Conservation (phyloP, 2,113 vertebrate genomes). For the Larimichthys crocea region DNA sequence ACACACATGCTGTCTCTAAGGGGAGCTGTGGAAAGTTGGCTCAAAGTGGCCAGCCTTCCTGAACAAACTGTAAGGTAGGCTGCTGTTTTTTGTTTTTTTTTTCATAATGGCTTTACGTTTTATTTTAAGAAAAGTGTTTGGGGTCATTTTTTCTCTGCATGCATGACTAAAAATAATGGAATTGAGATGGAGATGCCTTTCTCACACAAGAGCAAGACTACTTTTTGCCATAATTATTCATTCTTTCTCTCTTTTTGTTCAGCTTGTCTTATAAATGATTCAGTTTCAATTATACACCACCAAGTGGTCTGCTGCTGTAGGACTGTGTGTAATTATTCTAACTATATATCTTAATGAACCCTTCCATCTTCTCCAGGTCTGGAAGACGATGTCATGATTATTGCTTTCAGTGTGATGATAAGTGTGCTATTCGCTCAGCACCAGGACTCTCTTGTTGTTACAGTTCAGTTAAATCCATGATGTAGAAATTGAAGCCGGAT, state of each 20-base stretch:
- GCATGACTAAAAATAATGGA: conserved; percentile 12
- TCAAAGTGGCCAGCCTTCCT: conserved; percentile 52
- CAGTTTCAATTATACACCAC: background rate
- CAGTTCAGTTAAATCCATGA: conserved; percentile 64
- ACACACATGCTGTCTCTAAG: conserved; percentile 78
- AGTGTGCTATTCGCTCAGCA: conserved; percentile 39
- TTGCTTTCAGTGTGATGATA: conserved; percentile 56
- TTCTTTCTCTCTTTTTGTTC: conserved; percentile 13
- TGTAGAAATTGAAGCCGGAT: conserved; percentile 77
- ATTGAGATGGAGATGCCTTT: conserved; percentile 6
- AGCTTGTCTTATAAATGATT: conserved; percentile 14
- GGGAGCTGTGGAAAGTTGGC: conserved; percentile 81
- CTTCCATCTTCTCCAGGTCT: conserved; percentile 36
- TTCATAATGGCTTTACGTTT: conserved; percentile 55
- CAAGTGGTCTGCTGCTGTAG: conserved; percentile 4
- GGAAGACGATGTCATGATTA: conserved; percentile 34
- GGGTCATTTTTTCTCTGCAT: conserved; percentile 21
- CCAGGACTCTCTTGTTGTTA: conserved; percentile 62
- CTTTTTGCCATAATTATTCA: background rate
- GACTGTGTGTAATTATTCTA: conserved; percentile 18
- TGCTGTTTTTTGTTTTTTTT: conserved; percentile 66
- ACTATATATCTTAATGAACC: conserved; percentile 25
- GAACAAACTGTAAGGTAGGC: conserved; percentile 73
- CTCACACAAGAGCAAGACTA: background rate
- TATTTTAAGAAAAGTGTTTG: conserved; percentile 21